phyloP scores from a whole-genome alignment of 2,113 vertebrate species.

The Ceuthmochares aereus region DNA sequence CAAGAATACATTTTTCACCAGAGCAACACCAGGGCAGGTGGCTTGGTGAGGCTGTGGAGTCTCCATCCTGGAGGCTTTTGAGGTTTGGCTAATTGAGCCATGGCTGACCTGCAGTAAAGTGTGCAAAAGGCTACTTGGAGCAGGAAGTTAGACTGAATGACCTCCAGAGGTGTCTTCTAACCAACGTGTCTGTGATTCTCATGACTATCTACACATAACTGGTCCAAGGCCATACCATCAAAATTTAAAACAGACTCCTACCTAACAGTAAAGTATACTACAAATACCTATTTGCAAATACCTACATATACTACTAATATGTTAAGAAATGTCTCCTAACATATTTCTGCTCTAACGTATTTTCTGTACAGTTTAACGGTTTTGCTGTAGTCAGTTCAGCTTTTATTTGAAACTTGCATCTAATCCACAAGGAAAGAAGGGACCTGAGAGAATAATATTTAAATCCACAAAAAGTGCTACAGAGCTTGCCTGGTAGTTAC shows the following conservation, averaged over 20 bases:
- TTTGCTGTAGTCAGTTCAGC: background rate
- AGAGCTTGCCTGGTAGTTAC: background rate
- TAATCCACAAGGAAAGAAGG: background rate
- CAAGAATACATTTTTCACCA: accelerated
- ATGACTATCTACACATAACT: background rate
- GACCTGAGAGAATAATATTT: background rate
- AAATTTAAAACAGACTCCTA: background rate
- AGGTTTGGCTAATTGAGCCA: background rate
- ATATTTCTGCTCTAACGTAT: background rate
- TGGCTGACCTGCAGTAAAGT: accelerated
- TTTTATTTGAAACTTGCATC: background rate
- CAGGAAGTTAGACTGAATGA: background rate
- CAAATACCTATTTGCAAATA: background rate
- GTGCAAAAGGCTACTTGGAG: background rate
- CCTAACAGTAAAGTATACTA: background rate
- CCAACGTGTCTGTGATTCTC: background rate
- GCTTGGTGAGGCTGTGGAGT: accelerated
- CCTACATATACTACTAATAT: no score
- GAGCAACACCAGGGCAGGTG: background rate
- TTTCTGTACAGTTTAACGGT: background rate
- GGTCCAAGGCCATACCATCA: no score
- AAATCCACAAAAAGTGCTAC: background rate
- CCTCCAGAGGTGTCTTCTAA: background rate
- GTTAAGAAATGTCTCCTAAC: background rate
- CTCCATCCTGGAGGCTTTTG: background rate